Base-by-base conservation (phyloP, 1,140 invertebrate genomes). In the Psix sp. region DNA sequence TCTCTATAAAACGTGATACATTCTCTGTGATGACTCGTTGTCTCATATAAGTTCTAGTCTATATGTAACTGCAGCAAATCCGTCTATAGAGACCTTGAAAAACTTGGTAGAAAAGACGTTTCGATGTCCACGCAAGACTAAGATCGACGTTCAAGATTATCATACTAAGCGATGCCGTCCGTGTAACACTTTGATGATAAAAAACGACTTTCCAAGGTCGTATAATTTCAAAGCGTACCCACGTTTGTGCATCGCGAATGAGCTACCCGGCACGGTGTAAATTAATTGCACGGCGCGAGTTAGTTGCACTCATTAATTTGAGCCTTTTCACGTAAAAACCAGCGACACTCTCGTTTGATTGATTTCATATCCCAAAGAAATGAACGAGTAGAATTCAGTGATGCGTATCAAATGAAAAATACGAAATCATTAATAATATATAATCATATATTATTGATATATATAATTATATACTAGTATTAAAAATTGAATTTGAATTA, bases 141-240 rank as follows among this genome's bases (percentile, higher is more conserved):
- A 80, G 79, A 79, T 80, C 76, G 74, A 78, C 77, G 66, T 72
- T 52, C 66, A 66, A 77, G 79, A 81, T 81, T 79, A 81, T 77
- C 75, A 76, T 79, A 77, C 68, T 78, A 77, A 79, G 79, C 76
- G 77, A 77, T 73, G 74, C 76, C 74, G 79, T 79, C 77, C 79
- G 71, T 79, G 77, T 81, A 81, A 81, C 79, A 81, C 79, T 79
- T 81, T 73, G 76, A 74, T 77, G 63, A 78, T 70, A 77, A 81
- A 80, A 79, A 76, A 76, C 70, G 60, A 62, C 63, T 65, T 49
- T 65, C 74, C 77, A 81, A 81, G 79, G 79, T 77, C 77, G 74
- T 56, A 49, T 72, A 76, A 75, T 77, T 79, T 80, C 75, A 77
- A 79, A 79, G 75, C 76, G 72, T 71, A 74, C 70, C 68, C 66